Percentiles rank a stretch among this genome's conserved stretches.
phyloP scores from a whole-genome alignment of 2,888 invertebrate genomes.

The Oscheius sp. region DNA sequence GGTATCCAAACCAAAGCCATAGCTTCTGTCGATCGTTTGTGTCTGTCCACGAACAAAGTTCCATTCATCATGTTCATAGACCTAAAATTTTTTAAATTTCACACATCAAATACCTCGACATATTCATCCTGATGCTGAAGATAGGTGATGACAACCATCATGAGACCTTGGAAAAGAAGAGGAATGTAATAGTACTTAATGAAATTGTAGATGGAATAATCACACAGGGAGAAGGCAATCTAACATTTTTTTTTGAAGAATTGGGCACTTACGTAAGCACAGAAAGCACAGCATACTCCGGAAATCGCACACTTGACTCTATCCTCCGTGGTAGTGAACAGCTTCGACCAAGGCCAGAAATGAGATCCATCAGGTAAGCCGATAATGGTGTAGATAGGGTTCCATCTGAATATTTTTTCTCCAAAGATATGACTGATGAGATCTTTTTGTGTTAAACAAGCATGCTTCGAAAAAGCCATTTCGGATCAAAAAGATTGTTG shows the following conservation, averaged over 20 bases:
- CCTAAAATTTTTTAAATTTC: conserved; percentile 27
- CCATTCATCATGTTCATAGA: conserved; percentile 61
- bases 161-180: conserved; percentile 60
- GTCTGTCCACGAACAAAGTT: conserved; percentile 57
- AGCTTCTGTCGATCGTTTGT: conserved; percentile 55
- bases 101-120: conserved; percentile 48
- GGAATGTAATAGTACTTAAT: conserved; percentile 65
- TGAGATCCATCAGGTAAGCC: conserved; percentile 69
- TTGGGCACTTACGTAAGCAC: conserved; percentile 49
- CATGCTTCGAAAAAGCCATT: no score
- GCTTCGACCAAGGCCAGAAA: conserved; percentile 65
- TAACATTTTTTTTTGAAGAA: conserved; percentile 18
- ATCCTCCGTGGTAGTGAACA: conserved; percentile 63
- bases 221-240: conserved; percentile 47
- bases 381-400: conserved; percentile 65
- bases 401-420: conserved; percentile 56
- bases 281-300: conserved; percentile 52
- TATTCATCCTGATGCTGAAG: conserved; percentile 62
- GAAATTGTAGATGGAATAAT: conserved; percentile 51
- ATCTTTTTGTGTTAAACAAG: no score
- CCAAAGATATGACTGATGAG: no score
- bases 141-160: conserved; percentile 64
- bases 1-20: conserved; percentile 56
- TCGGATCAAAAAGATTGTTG: no score
- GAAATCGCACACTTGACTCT: conserved; percentile 64